Evolutionary conservation across 2,888 invertebrate genomes (phyloP).

Genomic region (Tenthredo distinguenda): DNA sequence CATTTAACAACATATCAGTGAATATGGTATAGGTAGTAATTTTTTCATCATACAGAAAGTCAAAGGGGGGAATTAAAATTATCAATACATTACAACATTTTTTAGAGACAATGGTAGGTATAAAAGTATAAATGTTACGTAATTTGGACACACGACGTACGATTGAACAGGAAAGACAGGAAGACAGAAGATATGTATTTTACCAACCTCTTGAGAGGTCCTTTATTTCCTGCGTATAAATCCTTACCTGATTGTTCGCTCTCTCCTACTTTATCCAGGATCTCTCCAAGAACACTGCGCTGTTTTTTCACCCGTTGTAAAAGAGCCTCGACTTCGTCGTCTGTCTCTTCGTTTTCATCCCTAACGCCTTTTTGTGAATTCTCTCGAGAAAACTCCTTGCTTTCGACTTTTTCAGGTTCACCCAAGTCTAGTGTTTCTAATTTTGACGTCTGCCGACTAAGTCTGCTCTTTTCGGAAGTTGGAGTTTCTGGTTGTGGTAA

Average conservation of each 20-base stretch:
- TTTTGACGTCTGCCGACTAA: conserved; percentile 28
- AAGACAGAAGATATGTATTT: conserved; percentile 42
- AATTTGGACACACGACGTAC: conserved; percentile 24
- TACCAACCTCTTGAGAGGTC: conserved; percentile 51
- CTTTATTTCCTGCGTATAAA: conserved; percentile 9
- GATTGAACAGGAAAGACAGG: conserved; percentile 18
- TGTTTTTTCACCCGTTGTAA: conserved; percentile 84
- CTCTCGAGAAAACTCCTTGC: conserved; percentile 57
- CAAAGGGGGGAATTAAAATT: conserved; percentile 19
- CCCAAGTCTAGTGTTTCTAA: conserved; percentile 58
- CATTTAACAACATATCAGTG: conserved; percentile 4
- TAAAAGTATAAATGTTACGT: conserved; percentile 15
- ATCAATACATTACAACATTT: conserved; percentile 35
- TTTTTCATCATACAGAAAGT: conserved; percentile 36
- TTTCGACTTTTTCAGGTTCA: conserved; percentile 58
- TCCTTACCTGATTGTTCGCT: conserved; percentile 65
- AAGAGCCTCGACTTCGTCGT: conserved; percentile 83
- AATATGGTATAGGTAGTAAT: conserved; percentile 17
- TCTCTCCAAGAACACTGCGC: conserved; percentile 86
- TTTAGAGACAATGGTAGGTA: conserved; percentile 38
- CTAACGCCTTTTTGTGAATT: conserved; percentile 64
- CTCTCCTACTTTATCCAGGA: conserved; percentile 81
- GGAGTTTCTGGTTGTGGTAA: conserved; percentile 37
- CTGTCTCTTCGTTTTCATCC: conserved; percentile 79
- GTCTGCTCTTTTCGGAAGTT: conserved; percentile 40